A percentile compares a stretch with the other conserved stretches of the same genome.
phyloP scores from a whole-genome alignment of 1,140 invertebrate genomes.

The Drosophila punjabiensis region DNA sequence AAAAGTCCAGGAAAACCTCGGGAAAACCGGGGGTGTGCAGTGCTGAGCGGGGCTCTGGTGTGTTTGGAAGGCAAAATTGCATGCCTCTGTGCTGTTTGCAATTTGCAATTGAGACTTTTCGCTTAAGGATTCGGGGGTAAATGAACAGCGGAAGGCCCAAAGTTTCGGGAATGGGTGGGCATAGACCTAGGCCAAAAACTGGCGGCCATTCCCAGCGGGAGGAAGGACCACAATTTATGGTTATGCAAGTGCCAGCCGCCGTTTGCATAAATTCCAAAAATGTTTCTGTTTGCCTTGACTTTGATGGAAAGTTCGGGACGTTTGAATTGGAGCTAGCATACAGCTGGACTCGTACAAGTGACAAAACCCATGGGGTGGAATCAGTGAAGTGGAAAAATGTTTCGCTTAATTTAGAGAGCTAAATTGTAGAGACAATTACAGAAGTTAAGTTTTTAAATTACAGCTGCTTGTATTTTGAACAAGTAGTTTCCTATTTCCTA shows the following conservation, averaged over 20 bases:
- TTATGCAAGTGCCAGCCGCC: constrained; percentile 56
- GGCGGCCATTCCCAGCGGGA: constrained; percentile 27
- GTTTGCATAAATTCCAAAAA: constrained; percentile 78
- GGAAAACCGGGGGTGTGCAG: neutral
- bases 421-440: constrained; percentile 18
- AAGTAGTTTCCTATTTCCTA: neutral
- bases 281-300: constrained; percentile 77
- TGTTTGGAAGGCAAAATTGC: constrained; percentile 61
- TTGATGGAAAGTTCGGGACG: constrained; percentile 56
- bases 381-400: constrained; percentile 45
- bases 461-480: constrained; percentile 18
- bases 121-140: constrained; percentile 27
- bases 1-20: constrained; percentile 4
- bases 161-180: constrained; percentile 1
- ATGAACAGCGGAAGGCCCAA: neutral
- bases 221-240: constrained; percentile 66
- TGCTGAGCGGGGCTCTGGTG: neutral
- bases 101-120: constrained; percentile 83
- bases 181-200: constrained; percentile 37
- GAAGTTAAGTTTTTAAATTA: constrained; percentile 30
- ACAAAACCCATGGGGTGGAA: constrained; percentile 21
- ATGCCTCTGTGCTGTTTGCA: constrained; percentile 78
- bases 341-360: neutral
- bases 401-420: constrained; percentile 12
- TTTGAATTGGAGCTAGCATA: neutral